A percentile compares a stretch with the other conserved stretches of the same genome.
phyloP scores from a whole-genome alignment of 2,113 vertebrate species.

The Pundamilia nyererei region DNA sequence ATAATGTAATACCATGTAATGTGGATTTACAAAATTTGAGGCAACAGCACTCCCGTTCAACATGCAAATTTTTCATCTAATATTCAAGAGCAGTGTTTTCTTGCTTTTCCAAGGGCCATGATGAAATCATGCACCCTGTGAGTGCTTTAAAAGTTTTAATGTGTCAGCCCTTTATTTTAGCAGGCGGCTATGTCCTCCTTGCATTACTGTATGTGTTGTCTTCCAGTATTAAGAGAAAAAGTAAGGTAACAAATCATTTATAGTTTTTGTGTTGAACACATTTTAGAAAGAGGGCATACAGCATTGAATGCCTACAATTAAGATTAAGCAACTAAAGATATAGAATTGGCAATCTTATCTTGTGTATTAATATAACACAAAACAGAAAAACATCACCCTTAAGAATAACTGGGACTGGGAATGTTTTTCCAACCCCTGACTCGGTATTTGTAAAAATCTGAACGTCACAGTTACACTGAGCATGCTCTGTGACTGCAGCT shows the following conservation, averaged over 20 bases:
- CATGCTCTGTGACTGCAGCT: background rate
- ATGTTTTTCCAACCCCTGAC: background rate
- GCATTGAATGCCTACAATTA: background rate
- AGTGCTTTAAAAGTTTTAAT: conserved; percentile 19
- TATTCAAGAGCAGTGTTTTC: conserved; percentile 21
- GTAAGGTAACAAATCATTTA: background rate
- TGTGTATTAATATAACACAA: background rate
- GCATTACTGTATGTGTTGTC: background rate
- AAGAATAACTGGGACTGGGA: background rate
- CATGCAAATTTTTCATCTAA: conserved; percentile 35
- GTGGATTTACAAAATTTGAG: conserved; percentile 16
- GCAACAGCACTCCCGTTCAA: conserved; percentile 7
- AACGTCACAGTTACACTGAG: background rate
- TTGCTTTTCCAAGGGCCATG: background rate
- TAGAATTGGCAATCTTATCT: background rate
- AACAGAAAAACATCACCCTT: background rate
- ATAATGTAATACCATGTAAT: conserved; percentile 5
- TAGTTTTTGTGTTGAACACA: background rate
- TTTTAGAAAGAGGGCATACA: background rate
- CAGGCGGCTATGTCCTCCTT: background rate
- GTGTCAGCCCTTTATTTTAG: background rate
- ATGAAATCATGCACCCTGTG: conserved; percentile 9
- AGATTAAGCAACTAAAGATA: background rate
- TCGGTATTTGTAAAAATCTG: background rate
- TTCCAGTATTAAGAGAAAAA: background rate